phyloP scores from a whole-genome alignment of 2,888 invertebrate genomes.

The Habrosyne pyritoides region DNA sequence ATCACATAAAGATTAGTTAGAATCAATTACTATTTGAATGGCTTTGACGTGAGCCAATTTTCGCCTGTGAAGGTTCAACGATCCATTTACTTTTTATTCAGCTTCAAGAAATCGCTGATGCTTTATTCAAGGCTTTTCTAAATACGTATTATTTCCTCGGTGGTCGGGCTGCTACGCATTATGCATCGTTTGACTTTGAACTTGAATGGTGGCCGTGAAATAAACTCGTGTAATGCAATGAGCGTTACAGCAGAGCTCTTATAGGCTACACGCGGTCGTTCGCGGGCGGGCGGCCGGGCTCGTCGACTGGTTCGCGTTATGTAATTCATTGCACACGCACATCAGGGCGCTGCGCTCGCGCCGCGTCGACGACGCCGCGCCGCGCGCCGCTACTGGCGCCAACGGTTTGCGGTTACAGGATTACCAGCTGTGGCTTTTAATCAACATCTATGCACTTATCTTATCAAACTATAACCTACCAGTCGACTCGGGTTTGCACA shows the following conservation, averaged over 20 bases:
- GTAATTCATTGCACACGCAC: slow-evolving; percentile 52
- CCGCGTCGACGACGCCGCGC: slow-evolving; percentile 38
- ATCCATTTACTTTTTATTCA: slow-evolving; percentile 25
- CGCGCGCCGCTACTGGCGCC: slow-evolving; percentile 38
- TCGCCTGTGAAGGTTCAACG: slow-evolving; percentile 32
- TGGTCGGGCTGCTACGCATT: background rate
- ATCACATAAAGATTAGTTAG: slow-evolving; percentile 28
- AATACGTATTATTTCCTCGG: slow-evolving; percentile 8
- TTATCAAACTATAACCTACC: no score
- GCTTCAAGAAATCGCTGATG: background rate
- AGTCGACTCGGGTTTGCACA: no score
- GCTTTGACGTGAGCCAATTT: slow-evolving; percentile 39
- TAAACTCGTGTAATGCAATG: slow-evolving; percentile 39
- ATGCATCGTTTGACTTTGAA: slow-evolving; percentile 37
- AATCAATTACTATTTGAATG: slow-evolving; percentile 30
- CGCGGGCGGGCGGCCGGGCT: slow-evolving; percentile 32
- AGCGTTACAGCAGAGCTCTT: slow-evolving; percentile 17
- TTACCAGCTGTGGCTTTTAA: slow-evolving; percentile 36
- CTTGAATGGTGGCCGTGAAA: slow-evolving; percentile 48
- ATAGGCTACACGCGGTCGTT: background rate
- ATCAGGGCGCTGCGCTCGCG: slow-evolving; percentile 11
- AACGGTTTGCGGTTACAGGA: slow-evolving; percentile 51
- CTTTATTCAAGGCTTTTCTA: background rate
- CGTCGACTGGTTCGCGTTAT: slow-evolving; percentile 68
- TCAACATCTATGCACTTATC: slow-evolving; percentile 27